These are phyloP conservation scores for Caerostris darwini DNA, from an alignment of 1,140 invertebrate genomes.

Conservation along the genomic window DNA sequence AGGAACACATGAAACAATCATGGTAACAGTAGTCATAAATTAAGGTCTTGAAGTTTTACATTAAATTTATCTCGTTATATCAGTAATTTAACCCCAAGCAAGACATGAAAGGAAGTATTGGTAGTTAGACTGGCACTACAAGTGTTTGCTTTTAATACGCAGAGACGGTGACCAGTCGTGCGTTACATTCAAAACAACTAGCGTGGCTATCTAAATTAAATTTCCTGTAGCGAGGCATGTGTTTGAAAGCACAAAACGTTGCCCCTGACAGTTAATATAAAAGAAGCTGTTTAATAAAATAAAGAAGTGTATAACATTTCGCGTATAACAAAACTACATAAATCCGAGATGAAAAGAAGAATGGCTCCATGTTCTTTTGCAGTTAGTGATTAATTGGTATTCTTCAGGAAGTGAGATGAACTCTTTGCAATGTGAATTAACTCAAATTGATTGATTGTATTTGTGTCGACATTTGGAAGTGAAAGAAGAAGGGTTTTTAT, in stretches of 20 bases:
- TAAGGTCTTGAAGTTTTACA: background rate
- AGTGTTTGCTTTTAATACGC: background rate
- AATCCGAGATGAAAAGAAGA: background rate
- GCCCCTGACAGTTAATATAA: background rate
- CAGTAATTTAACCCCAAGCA: slow-evolving; percentile 39
- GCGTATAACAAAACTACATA: background rate
- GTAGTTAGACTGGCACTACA: background rate
- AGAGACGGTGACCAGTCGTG: background rate
- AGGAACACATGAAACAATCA: background rate
- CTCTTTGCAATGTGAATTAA: background rate
- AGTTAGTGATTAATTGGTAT: background rate
- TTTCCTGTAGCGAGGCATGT: background rate
- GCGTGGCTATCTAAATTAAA: slow-evolving; percentile 26
- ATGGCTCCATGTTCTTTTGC: background rate
- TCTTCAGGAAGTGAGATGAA: slow-evolving; percentile 16
- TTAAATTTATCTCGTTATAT: slow-evolving; percentile 24
- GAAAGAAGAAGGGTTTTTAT: background rate
- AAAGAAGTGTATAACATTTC: slow-evolving; percentile 18
- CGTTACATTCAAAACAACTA: background rate
- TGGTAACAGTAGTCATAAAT: background rate
- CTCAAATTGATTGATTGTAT: background rate
- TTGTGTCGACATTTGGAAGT: background rate
- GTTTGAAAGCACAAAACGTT: background rate
- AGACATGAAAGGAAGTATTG: background rate
- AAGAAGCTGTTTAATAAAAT: background rate